Base-by-base conservation (phyloP, 2,888 invertebrate species). In the Drosophila paranaensis region DNA sequence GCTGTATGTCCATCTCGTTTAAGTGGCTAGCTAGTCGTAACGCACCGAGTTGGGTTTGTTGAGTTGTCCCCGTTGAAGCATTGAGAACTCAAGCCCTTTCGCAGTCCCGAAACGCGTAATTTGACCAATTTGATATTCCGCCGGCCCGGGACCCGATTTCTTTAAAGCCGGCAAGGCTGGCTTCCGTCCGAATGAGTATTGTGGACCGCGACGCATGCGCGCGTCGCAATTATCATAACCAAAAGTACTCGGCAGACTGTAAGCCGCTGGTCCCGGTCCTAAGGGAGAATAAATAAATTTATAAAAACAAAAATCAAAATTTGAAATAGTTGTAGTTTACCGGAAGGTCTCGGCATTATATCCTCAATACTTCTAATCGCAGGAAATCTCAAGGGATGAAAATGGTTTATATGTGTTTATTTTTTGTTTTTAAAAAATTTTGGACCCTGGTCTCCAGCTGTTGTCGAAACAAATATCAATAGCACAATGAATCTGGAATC, bases 241-340 rank as follows among this genome's bases (percentile, higher is more conserved):
- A 54, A 83, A 80, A 0, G 70, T 57, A 56, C 82, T 82, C 14
- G 82, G 82, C n/a, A 83, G 53, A 5, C 42, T 80, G 13, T 83
- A 83, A 0, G 88, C 86, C 5, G 82, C 82, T 0, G 82, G 82
- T 46, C 82, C 82, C 10, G 82, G 82, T 69, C 88, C 82, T 82
- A 10, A 25, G 10, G 6, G 8, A 6, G 0, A 50, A 33, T 0
- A 5, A 48, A n/a, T 6, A 11, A n/a, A 9, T 46, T 30, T n/a
- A n/a, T 1, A 27, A 27, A 27, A 4, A 27, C 10, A 9, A 9
- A 20, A 6, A 11, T 3, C 5, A 20, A 20, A n/a, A n/a, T 33
- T 5, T 30, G 30, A 30, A 30, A 33, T 27, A 27, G 2, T 2
- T 6, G 20, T 6, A 1, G 2, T 30, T 67, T 56, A 76, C 76